Conservation (phyloP, 2,113 vertebrate genomes). For the Pavo muticus region DNA sequence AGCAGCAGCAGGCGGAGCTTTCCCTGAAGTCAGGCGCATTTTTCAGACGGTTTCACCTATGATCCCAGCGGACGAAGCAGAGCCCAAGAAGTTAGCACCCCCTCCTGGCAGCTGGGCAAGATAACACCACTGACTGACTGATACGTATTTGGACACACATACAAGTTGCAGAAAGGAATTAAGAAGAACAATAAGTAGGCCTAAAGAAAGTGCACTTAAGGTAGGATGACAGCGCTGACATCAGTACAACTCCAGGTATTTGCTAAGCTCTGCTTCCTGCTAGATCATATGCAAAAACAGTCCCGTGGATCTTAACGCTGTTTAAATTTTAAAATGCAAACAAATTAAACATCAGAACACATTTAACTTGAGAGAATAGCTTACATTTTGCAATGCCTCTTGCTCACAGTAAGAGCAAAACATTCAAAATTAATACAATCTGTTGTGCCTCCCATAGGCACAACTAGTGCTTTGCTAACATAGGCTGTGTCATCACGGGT, state of each 20-base stretch:
- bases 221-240: neutral
- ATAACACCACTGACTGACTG: neutral
- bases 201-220: neutral
- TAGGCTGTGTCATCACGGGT: neutral
- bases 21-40: neutral
- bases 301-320: neutral
- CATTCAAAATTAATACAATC: neutral
- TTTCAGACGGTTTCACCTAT: rapidly evolving
- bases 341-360: neutral
- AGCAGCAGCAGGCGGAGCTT: neutral
- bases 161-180: neutral
- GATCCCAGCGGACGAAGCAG: rapidly evolving
- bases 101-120: constrained; percentile 47
- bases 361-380: neutral
- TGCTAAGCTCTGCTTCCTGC: neutral
- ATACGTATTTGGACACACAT: neutral
- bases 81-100: constrained; percentile 37
- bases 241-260: neutral
- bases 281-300: neutral
- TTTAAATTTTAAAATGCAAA: constrained; percentile 6
- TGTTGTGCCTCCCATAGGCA: neutral
- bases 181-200: neutral
- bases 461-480: neutral
- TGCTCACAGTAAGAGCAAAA: neutral
- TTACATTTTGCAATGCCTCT: rapidly evolving